phyloP scores from a whole-genome alignment of 2,797 vertebrate species.

The Pseudochirops corinnae region DNA sequence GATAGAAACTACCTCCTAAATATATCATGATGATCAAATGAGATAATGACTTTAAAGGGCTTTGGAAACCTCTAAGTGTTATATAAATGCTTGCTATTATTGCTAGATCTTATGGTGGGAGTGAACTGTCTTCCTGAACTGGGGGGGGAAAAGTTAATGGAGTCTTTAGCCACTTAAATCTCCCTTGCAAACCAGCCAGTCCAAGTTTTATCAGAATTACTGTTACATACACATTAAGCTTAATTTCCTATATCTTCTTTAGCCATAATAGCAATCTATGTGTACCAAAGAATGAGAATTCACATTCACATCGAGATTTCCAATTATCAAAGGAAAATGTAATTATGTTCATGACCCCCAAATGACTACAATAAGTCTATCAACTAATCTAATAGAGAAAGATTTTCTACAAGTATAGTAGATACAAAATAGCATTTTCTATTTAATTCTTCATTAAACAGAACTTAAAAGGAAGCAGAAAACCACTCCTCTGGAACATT shows the following conservation, averaged over 20 bases:
- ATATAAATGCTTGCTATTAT: not conserved
- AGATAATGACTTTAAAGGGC: not conserved
- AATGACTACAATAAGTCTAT: not conserved
- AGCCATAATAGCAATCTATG: not conserved
- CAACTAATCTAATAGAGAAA: not conserved
- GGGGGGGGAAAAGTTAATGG: not conserved
- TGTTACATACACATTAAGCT: not conserved
- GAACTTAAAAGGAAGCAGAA: not conserved
- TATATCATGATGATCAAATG: not conserved
- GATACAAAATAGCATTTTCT: not conserved
- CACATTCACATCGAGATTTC: not conserved
- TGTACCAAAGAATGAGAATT: not conserved
- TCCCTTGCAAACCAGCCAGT: not conserved
- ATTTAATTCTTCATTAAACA: not conserved
- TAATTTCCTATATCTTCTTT: not conserved
- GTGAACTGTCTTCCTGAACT: not conserved
- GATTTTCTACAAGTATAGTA: not conserved
- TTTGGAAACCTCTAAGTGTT: not conserved
- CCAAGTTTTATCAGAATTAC: not conserved
- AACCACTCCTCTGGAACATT: not conserved
- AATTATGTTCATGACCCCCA: not conserved
- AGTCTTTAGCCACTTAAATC: not conserved
- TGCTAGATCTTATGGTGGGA: not conserved
- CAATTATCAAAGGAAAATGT: not conserved
- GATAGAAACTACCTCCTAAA: not conserved